Conservation (phyloP, 1,140 invertebrate species). For the Reticulitermes speratus region DNA sequence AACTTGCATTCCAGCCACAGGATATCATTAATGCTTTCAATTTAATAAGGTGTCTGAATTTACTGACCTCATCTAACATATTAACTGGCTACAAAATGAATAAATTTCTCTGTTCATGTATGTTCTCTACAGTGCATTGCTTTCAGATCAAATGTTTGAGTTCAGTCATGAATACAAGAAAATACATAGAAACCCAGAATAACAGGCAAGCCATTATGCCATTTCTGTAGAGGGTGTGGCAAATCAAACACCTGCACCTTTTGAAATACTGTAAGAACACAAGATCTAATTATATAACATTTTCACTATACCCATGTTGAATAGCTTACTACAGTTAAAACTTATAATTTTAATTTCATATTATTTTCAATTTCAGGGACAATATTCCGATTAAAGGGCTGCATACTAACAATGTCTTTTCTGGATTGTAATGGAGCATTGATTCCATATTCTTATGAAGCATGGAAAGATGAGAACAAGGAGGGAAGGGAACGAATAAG, state of each 20-base stretch:
- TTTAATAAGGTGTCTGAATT: no score
- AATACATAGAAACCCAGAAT: no score
- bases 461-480: constrained; percentile 80
- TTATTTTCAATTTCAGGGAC: constrained; percentile 63
- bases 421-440: constrained; percentile 89
- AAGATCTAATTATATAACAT: background rate
- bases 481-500: constrained; percentile 64
- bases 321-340: background rate
- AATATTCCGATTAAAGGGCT: constrained; percentile 91
- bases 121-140: no score
- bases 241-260: background rate
- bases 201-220: no score
- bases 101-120: no score
- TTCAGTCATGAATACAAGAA: no score
- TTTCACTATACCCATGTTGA: background rate
- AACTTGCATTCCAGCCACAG: no score
- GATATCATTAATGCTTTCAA: no score
- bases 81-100: no score
- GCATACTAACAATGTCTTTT: constrained; percentile 91
- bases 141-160: no score
- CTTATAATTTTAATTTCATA: constrained; percentile 20
- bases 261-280: background rate
- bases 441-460: constrained; percentile 79
- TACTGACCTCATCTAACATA: no score
- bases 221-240: no score